phyloP scores from a whole-genome alignment of 2,797 vertebrate species.

The Squalus acanthias region DNA sequence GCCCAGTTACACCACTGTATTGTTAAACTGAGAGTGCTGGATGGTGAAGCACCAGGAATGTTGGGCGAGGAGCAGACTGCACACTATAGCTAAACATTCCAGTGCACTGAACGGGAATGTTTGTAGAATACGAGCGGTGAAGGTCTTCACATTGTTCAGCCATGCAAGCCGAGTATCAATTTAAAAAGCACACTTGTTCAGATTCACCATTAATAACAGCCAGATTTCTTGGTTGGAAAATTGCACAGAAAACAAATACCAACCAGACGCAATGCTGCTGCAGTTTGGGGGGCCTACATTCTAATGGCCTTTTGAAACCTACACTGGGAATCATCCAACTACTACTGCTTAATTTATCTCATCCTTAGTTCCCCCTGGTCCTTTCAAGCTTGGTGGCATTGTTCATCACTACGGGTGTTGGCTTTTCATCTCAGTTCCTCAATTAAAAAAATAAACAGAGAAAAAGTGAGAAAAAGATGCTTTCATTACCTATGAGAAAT shows the following conservation, averaged over 20 bases:
- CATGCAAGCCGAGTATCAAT: neutral
- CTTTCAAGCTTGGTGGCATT: neutral
- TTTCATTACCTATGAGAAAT: neutral
- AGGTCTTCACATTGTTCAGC: neutral
- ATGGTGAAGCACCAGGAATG: neutral
- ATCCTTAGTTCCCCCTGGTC: neutral
- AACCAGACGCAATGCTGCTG: neutral
- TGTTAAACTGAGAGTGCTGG: neutral
- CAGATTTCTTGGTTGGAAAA: neutral
- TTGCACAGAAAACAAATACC: neutral
- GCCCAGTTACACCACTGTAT: neutral
- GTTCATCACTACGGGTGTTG: neutral
- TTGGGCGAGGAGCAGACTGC: neutral
- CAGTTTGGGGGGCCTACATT: neutral
- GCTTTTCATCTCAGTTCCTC: neutral
- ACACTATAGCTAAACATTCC: neutral
- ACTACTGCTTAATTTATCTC: neutral
- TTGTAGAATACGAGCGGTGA: neutral
- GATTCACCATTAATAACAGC: neutral
- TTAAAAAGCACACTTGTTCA: neutral
- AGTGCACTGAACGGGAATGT: neutral
- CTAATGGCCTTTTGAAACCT: neutral
- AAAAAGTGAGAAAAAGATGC: neutral
- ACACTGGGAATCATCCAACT: neutral
- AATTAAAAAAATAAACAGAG: neutral